Evolutionary conservation across 1,140 invertebrate genomes (phyloP).

Genomic region (Penaeus japonicus): DNA sequence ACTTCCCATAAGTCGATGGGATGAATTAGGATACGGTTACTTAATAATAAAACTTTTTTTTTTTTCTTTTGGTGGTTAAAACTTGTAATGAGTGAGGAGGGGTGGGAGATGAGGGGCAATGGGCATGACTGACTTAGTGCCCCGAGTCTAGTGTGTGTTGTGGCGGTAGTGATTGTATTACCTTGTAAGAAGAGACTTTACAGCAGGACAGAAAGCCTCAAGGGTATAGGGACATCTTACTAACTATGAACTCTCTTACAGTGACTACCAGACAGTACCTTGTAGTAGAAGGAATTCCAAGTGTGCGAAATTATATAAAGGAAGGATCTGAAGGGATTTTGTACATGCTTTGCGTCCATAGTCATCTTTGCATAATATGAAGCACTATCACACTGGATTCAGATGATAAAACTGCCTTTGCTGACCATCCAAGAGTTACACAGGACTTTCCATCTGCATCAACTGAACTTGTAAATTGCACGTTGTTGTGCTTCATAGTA

Average conservation of each 20-base stretch:
- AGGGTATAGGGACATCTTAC: slow-evolving; percentile 45
- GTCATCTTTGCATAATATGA: slow-evolving; percentile 43
- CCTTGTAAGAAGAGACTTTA: slow-evolving; percentile 41
- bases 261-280: slow-evolving; percentile 40
- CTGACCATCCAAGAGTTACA: background rate
- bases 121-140: slow-evolving; percentile 1
- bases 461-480: too few species aligned
- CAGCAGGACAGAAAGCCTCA: slow-evolving; percentile 52
- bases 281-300: background rate
- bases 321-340: slow-evolving; percentile 44
- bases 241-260: slow-evolving; percentile 30
- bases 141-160: background rate
- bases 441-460: too few species aligned
- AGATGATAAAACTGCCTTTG: slow-evolving; percentile 31
- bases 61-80: too few species aligned
- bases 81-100: too few species aligned
- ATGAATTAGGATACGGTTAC: too few species aligned
- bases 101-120: background rate
- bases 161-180: background rate
- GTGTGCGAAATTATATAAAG: slow-evolving; percentile 33
- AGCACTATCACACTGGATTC: slow-evolving; percentile 27
- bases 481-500: too few species aligned
- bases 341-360: slow-evolving; percentile 49
- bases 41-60: too few species aligned
- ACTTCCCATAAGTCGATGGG: background rate